phyloP scores from a whole-genome alignment of 2,797 vertebrate genomes.

The Xiphorhynchus erythropygius region DNA sequence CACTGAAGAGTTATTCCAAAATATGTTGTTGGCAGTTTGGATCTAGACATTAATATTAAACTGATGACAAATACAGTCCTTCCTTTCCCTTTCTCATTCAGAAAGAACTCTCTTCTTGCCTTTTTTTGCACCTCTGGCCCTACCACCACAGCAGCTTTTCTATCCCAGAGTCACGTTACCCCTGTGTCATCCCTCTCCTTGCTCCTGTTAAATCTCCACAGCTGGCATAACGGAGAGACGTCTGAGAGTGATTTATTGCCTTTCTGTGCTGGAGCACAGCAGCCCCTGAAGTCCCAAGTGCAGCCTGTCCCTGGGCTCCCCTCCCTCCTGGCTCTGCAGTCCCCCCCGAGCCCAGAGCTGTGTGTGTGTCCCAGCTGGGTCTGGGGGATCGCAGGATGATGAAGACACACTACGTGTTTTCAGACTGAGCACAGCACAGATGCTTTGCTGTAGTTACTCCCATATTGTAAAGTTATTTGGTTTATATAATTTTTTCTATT shows the following conservation, averaged over 20 bases:
- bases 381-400: neutral
- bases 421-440: neutral
- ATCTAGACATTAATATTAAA: neutral
- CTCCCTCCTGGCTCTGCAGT: neutral
- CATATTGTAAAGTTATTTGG: neutral
- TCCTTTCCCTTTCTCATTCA: neutral
- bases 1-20: neutral
- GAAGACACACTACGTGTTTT: neutral
- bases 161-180: neutral
- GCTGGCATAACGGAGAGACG: neutral
- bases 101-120: neutral
- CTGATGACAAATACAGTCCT: neutral
- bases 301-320: neutral
- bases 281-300: neutral
- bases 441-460: neutral
- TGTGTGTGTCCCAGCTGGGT: slow-evolving; percentile 26
- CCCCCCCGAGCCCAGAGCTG: neutral
- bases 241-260: slow-evolving; percentile 10
- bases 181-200: slow-evolving; percentile 26
- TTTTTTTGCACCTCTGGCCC: neutral
- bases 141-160: neutral
- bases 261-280: slow-evolving; percentile 30
- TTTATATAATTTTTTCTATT: slow-evolving; percentile 2
- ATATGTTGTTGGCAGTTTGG: neutral
- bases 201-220: slow-evolving; percentile 26